Percentiles rank a stretch among this genome's conserved stretches.
These are phyloP conservation scores for Panulirus ornatus DNA, from an alignment of 1,140 invertebrate species.

Conservation along the genomic window DNA sequence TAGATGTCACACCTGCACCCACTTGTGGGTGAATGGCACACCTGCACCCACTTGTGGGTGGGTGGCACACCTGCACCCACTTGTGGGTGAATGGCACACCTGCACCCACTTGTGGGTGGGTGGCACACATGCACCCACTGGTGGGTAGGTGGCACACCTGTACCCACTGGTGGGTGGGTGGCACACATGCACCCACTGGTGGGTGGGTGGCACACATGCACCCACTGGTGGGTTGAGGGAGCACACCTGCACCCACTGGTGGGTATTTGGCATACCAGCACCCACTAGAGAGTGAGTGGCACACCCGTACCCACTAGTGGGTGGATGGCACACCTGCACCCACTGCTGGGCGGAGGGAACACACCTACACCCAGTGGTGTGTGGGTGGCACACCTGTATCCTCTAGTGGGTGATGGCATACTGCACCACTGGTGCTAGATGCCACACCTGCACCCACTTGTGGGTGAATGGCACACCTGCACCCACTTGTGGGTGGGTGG, in stretches of 20 bases:
- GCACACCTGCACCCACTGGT: neutral
- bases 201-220: neutral
- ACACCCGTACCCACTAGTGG: neutral
- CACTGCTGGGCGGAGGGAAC: neutral
- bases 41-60: neutral
- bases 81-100: too few relatives aligned
- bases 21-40: neutral
- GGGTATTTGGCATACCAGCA: neutral
- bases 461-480: neutral
- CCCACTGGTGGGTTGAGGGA: neutral
- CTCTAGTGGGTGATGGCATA: neutral
- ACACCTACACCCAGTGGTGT: neutral
- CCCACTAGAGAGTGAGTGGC: neutral
- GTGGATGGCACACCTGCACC: too few relatives aligned
- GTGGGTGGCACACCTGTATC: neutral
- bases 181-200: neutral
- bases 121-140: neutral
- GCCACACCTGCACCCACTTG: neutral
- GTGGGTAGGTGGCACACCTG: neutral
- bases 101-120: neutral
- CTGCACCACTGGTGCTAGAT: too few relatives aligned
- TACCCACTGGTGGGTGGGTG: neutral
- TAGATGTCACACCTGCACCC: neutral
- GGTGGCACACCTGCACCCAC: neutral
- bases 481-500: neutral